Evolutionary conservation across 1,140 invertebrate genomes (phyloP).

Genomic region (Acyrthosiphon pisum): DNA sequence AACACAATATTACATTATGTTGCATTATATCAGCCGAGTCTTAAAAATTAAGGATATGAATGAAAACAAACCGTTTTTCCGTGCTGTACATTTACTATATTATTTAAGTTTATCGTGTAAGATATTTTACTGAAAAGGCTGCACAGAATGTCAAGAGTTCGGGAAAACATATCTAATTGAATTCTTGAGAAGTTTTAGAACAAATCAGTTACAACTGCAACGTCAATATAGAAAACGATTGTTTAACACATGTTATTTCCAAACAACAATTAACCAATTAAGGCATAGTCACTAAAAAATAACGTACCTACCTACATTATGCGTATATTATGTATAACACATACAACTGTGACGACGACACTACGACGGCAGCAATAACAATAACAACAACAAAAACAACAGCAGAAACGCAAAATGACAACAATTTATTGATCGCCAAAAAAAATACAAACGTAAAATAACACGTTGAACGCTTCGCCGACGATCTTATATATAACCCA

Average conservation of each 20-base stretch:
- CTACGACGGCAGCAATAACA: too few relatives aligned
- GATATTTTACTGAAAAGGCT: too few relatives aligned
- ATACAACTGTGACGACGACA: too few relatives aligned
- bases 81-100: neutral
- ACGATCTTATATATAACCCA: neutral
- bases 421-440: neutral
- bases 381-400: neutral
- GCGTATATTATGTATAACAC: neutral
- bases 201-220: neutral
- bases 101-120: neutral
- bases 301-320: neutral
- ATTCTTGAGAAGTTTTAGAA: neutral
- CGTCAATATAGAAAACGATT: neutral
- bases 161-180: neutral
- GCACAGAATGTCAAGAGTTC: neutral
- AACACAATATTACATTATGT: too few relatives aligned
- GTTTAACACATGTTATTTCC: neutral
- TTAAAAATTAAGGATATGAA: too few relatives aligned
- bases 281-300: neutral
- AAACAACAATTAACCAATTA: too few relatives aligned
- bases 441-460: neutral
- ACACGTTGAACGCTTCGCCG: neutral
- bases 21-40: too few relatives aligned
- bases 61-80: too few relatives aligned
- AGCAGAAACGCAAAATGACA: neutral